Conservation (phyloP, 2,888 invertebrate species). For the Oxyteleia sp. region DNA sequence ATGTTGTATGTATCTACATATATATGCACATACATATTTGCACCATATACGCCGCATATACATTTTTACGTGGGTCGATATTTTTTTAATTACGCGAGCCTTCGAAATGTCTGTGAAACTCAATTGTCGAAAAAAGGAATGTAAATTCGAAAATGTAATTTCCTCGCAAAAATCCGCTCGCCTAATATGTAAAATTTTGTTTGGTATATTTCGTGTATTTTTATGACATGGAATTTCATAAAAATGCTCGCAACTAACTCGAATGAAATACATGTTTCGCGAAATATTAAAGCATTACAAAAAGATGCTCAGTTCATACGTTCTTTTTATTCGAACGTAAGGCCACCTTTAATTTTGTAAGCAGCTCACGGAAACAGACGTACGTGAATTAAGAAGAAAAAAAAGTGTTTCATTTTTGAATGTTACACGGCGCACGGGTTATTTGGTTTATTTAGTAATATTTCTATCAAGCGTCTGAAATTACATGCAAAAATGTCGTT, state of each 20-base stretch:
- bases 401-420: conserved; percentile 17
- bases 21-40: too few relatives aligned
- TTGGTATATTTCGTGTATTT: conserved; percentile 2
- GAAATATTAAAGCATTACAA: conserved; percentile 18
- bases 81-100: too few relatives aligned
- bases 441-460: too few relatives aligned
- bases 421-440: neutral
- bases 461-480: conserved; percentile 24
- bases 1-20: too few relatives aligned
- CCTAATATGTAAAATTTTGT: too few relatives aligned
- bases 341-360: conserved; percentile 18
- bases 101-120: too few relatives aligned
- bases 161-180: too few relatives aligned
- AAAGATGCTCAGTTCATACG: conserved; percentile 11
- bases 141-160: too few relatives aligned
- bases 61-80: too few relatives aligned
- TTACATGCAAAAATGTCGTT: conserved; percentile 24
- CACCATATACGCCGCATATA: too few relatives aligned
- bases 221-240: neutral
- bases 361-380: conserved; percentile 13
- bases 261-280: conserved; percentile 1
- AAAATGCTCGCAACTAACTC: conserved; percentile 1
- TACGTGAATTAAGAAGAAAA: neutral
- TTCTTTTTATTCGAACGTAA: conserved; percentile 6
- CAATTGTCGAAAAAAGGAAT: too few relatives aligned